Evolutionary conservation across 2,113 vertebrate species (phyloP).

Genomic region (Gasterosteus aculeatus): DNA sequence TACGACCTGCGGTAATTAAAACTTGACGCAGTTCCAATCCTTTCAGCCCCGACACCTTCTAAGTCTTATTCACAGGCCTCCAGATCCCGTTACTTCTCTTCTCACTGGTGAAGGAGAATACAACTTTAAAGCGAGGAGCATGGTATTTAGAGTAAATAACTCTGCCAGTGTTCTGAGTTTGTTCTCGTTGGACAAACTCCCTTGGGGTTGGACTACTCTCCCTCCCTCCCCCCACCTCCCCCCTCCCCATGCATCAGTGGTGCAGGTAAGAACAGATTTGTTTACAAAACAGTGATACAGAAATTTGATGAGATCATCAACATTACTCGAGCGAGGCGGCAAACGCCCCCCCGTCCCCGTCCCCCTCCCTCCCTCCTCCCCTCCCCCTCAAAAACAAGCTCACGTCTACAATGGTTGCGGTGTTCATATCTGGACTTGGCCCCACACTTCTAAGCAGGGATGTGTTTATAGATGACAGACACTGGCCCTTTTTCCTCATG

Average conservation of each 20-base stretch:
- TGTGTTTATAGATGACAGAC: constrained; percentile 74
- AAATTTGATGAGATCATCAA: constrained; percentile 15
- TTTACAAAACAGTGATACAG: background rate
- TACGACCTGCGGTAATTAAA: background rate
- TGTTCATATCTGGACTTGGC: constrained; percentile 61
- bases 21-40: background rate
- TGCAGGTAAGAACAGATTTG: constrained; percentile 18
- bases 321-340: constrained; percentile 31
- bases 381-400: constrained; percentile 36
- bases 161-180: constrained; percentile 29
- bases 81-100: constrained; percentile 16
- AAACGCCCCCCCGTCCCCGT: too few species aligned
- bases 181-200: constrained; percentile 36
- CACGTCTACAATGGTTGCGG: constrained; percentile 43
- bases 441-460: constrained; percentile 57
- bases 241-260: background rate
- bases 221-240: background rate
- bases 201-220: constrained; percentile 14
- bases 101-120: background rate
- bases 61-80: background rate
- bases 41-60: background rate
- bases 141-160: constrained; percentile 29
- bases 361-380: too few species aligned
- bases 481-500: constrained; percentile 53
- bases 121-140: constrained; percentile 14